Evolutionary conservation across 2,113 vertebrate species (phyloP).

Genomic region (Notarius lentiginosus): DNA sequence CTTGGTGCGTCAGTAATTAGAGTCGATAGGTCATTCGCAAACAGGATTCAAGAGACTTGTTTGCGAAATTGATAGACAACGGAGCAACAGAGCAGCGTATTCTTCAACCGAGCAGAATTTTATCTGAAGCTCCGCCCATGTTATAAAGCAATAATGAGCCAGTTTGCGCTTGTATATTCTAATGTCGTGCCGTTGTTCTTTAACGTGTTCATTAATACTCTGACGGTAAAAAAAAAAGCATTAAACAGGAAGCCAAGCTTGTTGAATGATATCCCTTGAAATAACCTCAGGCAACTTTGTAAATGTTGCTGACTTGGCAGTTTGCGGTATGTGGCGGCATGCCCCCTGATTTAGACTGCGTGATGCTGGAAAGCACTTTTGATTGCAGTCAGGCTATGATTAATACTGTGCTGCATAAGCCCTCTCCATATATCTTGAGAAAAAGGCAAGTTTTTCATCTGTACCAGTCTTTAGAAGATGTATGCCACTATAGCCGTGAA

Average conservation of each 20-base stretch:
- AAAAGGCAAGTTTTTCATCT: slow-evolving; percentile 25
- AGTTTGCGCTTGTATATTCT: slow-evolving; percentile 18
- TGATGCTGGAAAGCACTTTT: slow-evolving; percentile 32
- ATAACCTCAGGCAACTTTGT: slow-evolving; percentile 12
- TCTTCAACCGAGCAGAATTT: not conserved
- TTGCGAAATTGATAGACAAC: not conserved
- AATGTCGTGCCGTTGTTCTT: slow-evolving; percentile 25
- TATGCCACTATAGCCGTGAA: not conserved
- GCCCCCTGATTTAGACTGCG: slow-evolving; percentile 32
- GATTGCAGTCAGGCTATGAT: slow-evolving; percentile 36
- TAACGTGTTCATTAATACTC: slow-evolving; percentile 34
- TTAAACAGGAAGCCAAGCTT: slow-evolving; percentile 27
- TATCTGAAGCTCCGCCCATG: not conserved
- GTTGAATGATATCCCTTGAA: slow-evolving; percentile 38
- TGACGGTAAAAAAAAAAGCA: slow-evolving; percentile 27
- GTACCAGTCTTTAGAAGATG: not conserved
- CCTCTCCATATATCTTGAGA: slow-evolving; percentile 5
- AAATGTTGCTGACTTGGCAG: slow-evolving; percentile 33
- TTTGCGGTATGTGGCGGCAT: slow-evolving; percentile 12
- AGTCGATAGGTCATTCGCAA: not conserved
- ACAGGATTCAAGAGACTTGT: not conserved
- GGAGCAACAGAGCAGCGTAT: not conserved
- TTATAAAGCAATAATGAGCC: slow-evolving; percentile 11
- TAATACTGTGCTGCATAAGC: slow-evolving; percentile 43
- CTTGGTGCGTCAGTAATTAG: not conserved